Evolutionary conservation across 1,140 invertebrate genomes (phyloP).

Genomic region (Philopotamus ludificatus): DNA sequence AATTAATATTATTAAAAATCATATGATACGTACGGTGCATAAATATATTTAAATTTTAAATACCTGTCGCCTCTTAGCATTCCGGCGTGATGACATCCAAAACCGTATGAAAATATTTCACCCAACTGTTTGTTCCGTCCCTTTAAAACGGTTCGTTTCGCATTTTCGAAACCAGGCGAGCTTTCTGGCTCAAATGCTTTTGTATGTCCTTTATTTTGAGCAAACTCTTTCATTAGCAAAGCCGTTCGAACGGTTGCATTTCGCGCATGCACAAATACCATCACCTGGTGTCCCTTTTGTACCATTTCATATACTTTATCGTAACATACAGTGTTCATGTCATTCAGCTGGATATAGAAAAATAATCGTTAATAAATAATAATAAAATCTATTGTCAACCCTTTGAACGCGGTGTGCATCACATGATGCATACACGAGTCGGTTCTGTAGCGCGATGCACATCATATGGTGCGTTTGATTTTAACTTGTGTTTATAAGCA

Average conservation of each 20-base stretch:
- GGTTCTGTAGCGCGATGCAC: no score
- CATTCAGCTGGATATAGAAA: slow-evolving; percentile 61
- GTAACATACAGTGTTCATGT: slow-evolving; percentile 94
- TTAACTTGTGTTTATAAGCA: no score
- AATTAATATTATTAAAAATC: slow-evolving; percentile 42
- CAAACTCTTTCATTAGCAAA: slow-evolving; percentile 72
- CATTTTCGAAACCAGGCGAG: slow-evolving; percentile 59
- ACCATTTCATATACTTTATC: slow-evolving; percentile 89
- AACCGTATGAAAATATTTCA: slow-evolving; percentile 83
- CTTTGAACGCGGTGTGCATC: slow-evolving; percentile 45
- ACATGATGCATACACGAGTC: no score
- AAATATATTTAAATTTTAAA: slow-evolving; percentile 36
- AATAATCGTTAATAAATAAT: slow-evolving; percentile 71
- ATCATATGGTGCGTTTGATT: no score
- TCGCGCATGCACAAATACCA: slow-evolving; percentile 98
- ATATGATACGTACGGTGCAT: neutral
- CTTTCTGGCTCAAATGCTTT: slow-evolving; percentile 69
- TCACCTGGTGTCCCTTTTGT: slow-evolving; percentile 90
- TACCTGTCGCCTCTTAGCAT: slow-evolving; percentile 83
- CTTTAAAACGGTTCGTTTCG: slow-evolving; percentile 65
- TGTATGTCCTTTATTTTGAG: slow-evolving; percentile 70
- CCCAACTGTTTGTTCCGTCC: slow-evolving; percentile 74
- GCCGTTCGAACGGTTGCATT: slow-evolving; percentile 93
- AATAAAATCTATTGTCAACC: slow-evolving; percentile 65
- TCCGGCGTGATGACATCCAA: slow-evolving; percentile 97